phyloP scores from a whole-genome alignment of 1,140 invertebrate species.

The Melitaea cinxia region DNA sequence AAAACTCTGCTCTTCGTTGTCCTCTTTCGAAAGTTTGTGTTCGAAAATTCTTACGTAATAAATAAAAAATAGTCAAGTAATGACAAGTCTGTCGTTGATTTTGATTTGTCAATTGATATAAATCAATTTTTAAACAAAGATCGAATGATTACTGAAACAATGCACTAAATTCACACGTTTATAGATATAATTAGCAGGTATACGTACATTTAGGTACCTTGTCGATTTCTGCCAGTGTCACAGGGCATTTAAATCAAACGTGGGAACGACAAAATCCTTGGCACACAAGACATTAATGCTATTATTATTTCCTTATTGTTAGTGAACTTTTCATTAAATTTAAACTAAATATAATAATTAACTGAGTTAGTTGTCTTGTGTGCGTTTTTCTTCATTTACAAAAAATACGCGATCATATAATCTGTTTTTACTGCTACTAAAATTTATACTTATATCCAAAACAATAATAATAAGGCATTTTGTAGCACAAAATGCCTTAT shows the following conservation, averaged over 20 bases:
- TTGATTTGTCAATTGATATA: background rate
- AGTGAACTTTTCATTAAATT: background rate
- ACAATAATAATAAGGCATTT: background rate
- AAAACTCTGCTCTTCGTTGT: no score
- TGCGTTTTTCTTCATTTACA: no score
- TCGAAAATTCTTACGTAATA: background rate
- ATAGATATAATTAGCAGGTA: conserved; percentile 29
- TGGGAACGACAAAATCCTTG: conserved; percentile 41
- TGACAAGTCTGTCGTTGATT: no score
- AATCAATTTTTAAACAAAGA: background rate
- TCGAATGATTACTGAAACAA: conserved; percentile 13
- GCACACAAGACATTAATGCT: conserved; percentile 27
- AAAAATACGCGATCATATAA: no score
- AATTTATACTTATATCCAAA: no score
- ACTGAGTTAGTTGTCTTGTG: no score
- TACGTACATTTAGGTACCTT: conserved; percentile 27
- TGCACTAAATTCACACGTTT: conserved; percentile 22
- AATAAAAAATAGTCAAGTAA: background rate
- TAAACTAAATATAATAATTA: no score
- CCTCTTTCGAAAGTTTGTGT: no score
- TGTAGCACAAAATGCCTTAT: background rate
- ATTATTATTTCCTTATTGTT: conserved; percentile 16
- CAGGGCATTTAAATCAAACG: conserved; percentile 30
- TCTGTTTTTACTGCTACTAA: no score
- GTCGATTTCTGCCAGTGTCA: conserved; percentile 36